Evolutionary conservation across 2,113 vertebrate species (phyloP), one percentile per base, ranked within the genome.

Genomic region (Haplochromis vanheusdeni): DNA sequence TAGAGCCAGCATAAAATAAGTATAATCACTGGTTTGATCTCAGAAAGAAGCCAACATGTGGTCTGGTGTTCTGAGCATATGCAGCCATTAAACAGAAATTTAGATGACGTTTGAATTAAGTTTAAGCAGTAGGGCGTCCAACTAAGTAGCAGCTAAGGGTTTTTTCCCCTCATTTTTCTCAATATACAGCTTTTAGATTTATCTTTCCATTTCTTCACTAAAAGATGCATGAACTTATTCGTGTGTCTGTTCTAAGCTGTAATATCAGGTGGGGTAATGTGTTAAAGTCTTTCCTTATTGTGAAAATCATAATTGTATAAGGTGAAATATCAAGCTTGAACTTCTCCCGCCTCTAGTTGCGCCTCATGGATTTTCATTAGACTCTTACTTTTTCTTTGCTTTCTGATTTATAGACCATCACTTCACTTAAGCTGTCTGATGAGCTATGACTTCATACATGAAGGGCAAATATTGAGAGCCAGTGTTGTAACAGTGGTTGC

Each of bases 151-250:
- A 85, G 40, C 35, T 79, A n/a, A 45, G 52, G 17, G 7, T 79
- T 87, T 81, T 54, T 56, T 75, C 0, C 0, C 17, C 35, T 81
- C 73, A 75, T 90, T 80, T 42, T 83, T 19, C 16, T 65, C 49
- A 81, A 40, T 82, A 86, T 80, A 5, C 70, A 88, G 58, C 70
- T n/a, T 68, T 31, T 21, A 35, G 33, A 47, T 80, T 83, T 17
- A 51, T n/a, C 31, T 62, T 42, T 89, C 79, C 42, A 23, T 90
- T 52, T 83, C 85, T 87, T 82, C 56, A 90, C 85, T 87, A 80
- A 56, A n/a, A 79, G 19, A 52, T 83, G 54, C 83, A 89, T 90
- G 84, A 68, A 90, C 92, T 86, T 88, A 89, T 90, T 80, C 4
- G 54, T 73, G 83, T 84, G 37, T 73, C 35, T 83, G 19, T 26